phyloP scores from a whole-genome alignment of 2,113 vertebrate species.

The Scytalopus superciliaris region DNA sequence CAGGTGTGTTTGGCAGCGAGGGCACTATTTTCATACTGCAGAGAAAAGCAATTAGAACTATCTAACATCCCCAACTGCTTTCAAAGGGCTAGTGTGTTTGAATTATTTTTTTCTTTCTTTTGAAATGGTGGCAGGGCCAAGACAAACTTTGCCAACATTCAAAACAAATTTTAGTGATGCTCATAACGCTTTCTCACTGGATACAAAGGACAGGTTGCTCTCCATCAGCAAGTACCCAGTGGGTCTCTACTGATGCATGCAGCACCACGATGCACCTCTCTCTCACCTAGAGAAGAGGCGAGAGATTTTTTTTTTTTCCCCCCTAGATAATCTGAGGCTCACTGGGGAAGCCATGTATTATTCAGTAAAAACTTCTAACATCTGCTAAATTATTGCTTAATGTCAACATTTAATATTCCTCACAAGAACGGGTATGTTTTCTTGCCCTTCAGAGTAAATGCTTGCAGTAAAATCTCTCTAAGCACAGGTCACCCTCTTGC shows the following conservation, averaged over 20 bases:
- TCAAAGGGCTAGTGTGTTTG: neutral
- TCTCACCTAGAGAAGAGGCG: neutral
- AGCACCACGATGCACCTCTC: neutral
- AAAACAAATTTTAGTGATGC: neutral
- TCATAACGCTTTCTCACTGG: neutral
- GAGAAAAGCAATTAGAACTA: neutral
- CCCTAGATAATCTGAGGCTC: neutral
- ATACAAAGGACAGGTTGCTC: neutral
- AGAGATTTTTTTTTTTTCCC: neutral
- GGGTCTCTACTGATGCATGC: neutral
- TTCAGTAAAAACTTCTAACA: conserved; percentile 9
- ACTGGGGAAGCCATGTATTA: conserved; percentile 9
- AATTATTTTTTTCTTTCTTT: neutral
- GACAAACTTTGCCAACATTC: neutral
- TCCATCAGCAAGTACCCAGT: accelerated
- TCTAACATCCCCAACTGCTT: neutral
- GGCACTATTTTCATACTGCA: neutral
- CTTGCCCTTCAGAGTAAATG: neutral
- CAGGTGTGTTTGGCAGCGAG: neutral
- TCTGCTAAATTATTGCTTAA: conserved; percentile 15
- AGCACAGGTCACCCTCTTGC: accelerated
- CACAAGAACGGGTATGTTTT: neutral
- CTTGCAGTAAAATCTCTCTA: neutral
- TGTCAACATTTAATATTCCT: neutral
- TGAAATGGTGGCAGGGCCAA: neutral